Evolutionary conservation across 1,140 invertebrate genomes (phyloP).

Genomic region (Colletes gigas): DNA sequence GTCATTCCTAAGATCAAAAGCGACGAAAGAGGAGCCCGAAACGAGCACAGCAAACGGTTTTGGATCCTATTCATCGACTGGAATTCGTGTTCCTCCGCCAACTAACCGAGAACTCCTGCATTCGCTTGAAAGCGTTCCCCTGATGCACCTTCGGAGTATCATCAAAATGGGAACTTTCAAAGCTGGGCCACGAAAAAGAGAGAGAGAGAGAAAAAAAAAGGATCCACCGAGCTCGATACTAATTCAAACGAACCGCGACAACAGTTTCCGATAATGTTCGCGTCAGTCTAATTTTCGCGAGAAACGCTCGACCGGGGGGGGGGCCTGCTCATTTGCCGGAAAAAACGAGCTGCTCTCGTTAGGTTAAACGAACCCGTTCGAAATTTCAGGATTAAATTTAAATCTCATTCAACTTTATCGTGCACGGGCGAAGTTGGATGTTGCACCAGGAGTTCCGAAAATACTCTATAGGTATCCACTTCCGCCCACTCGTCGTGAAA

Average conservation of each 20-base stretch:
- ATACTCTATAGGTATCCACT: conserved; percentile 15
- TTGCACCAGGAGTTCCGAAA: conserved; percentile 37
- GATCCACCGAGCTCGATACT: neutral
- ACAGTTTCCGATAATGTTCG: neutral
- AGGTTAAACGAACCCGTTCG: conserved; percentile 21
- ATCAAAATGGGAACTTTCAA: neutral
- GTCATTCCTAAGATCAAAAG: conserved; percentile 3
- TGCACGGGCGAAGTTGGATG: conserved; percentile 8
- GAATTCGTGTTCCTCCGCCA: neutral
- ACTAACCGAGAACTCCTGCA: neutral
- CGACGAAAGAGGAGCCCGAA: neutral
- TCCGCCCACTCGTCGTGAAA: conserved; percentile 20
- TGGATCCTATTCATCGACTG: neutral
- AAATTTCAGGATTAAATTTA: conserved; percentile 42
- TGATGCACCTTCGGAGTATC: neutral
- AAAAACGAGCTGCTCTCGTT: neutral
- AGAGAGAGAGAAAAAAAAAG: no score
- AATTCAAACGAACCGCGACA: neutral
- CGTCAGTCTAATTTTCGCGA: neutral
- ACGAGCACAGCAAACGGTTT: neutral
- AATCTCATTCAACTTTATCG: conserved; percentile 49
- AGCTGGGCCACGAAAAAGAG: no score
- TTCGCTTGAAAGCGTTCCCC: neutral
- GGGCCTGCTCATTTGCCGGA: neutral
- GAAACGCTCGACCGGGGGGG: neutral